A percentile compares a stretch with the other conserved stretches of the same genome.
These are phyloP conservation scores for Elegia similella DNA, from an alignment of 2,888 invertebrate species.

Conservation along the genomic window DNA sequence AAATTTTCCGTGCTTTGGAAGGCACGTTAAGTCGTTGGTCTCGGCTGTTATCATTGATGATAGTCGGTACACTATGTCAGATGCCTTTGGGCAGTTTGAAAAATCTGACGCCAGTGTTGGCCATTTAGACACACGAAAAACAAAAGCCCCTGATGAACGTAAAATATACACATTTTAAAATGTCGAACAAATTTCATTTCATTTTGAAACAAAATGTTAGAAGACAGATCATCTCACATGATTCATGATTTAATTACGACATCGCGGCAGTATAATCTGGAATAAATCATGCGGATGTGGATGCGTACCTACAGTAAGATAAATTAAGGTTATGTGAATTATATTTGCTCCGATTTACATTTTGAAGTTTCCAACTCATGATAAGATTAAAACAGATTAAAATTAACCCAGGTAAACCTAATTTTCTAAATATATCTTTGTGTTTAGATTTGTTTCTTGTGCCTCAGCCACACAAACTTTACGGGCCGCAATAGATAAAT, in stretches of 20 bases:
- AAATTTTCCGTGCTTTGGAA: not conserved
- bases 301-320: not conserved
- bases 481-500: too few relatives aligned
- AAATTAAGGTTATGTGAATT: not conserved
- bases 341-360: not conserved
- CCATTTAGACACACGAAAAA: too few relatives aligned
- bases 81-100: too few relatives aligned
- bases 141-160: too few relatives aligned
- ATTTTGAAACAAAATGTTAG: not conserved
- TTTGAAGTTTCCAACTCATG: too few relatives aligned
- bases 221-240: not conserved
- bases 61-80: too few relatives aligned
- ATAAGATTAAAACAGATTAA: too few relatives aligned
- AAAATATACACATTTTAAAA: not conserved
- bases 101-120: too few relatives aligned
- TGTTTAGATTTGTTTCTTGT: too few relatives aligned
- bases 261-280: not conserved
- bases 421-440: too few relatives aligned
- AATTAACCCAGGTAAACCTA: too few relatives aligned
- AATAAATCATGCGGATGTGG: not conserved
- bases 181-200: not conserved
- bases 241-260: conserved; percentile 15
- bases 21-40: not conserved
- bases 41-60: not conserved
- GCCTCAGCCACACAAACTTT: too few relatives aligned